phyloP scores from a whole-genome alignment of 2,113 vertebrate species.

The Nannobrachium achirus region DNA sequence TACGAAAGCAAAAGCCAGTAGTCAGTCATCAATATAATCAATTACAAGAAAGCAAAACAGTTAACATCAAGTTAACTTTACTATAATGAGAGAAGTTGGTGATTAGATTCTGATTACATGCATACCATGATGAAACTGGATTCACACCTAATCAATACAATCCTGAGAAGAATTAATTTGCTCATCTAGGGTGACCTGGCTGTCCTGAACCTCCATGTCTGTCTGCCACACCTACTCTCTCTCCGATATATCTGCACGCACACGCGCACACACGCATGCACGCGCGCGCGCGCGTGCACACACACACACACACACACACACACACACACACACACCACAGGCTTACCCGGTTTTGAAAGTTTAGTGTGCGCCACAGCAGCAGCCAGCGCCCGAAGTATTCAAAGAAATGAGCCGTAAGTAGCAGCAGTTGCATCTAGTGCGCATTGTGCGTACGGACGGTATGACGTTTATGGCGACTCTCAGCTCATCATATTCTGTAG shows the following conservation, averaged over 20 bases:
- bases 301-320: not conserved
- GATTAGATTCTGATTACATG: slow-evolving; percentile 9
- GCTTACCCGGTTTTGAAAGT: slow-evolving; percentile 65
- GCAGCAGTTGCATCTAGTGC: slow-evolving; percentile 6
- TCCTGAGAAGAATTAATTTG: slow-evolving; percentile 41
- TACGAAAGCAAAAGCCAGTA: too few relatives aligned
- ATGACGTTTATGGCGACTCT: slow-evolving; percentile 22
- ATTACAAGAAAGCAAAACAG: too few relatives aligned
- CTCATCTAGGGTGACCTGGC: slow-evolving; percentile 47
- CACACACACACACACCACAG: slow-evolving; percentile 12
- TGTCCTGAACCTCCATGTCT: slow-evolving; percentile 44
- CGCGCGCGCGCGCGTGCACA: not conserved
- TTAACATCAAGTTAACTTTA: not conserved
- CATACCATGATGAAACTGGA: slow-evolving; percentile 13
- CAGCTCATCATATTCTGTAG: too few relatives aligned
- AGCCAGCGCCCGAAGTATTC: slow-evolving; percentile 64
- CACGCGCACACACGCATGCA: not conserved
- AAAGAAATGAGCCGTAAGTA: slow-evolving; percentile 20
- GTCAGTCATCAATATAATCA: too few relatives aligned
- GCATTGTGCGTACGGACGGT: slow-evolving; percentile 49
- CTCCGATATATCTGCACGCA: not conserved
- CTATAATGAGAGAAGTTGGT: not conserved
- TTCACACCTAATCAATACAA: slow-evolving; percentile 30
- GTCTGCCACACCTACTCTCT: slow-evolving; percentile 56
- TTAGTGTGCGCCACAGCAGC: slow-evolving; percentile 66